These are phyloP conservation scores for Camponotus pennsylvanicus DNA, from an alignment of 1,140 invertebrate genomes.

Conservation along the genomic window DNA sequence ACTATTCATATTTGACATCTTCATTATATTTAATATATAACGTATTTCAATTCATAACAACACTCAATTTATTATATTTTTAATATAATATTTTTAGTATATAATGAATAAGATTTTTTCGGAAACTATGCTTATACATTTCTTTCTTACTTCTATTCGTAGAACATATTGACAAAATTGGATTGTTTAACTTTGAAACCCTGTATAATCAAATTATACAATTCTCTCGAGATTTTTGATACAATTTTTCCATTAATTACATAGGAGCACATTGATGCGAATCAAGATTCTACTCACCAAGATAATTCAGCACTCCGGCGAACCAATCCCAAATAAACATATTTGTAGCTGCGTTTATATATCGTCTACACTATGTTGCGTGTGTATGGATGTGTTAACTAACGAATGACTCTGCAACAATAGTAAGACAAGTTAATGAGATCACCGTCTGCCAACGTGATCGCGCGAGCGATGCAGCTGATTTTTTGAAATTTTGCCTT, in stretches of 20 bases:
- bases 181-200: too few species aligned
- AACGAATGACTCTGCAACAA: slow-evolving; percentile 85
- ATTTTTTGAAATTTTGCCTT: slow-evolving; percentile 35
- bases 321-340: slow-evolving; percentile 99
- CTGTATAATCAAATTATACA: background rate
- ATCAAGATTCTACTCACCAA: slow-evolving; percentile 91
- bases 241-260: background rate
- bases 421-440: slow-evolving; percentile 61
- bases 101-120: too few species aligned
- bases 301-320: slow-evolving; percentile 97
- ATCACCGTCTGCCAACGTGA: slow-evolving; percentile 56
- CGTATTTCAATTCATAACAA: too few species aligned
- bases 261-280: background rate
- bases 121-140: too few species aligned
- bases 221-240: background rate
- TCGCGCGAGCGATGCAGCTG: background rate
- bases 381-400: slow-evolving; percentile 61
- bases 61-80: too few species aligned
- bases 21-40: too few species aligned
- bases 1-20: too few species aligned
- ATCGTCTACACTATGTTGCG: slow-evolving; percentile 53
- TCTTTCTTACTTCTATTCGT: too few species aligned
- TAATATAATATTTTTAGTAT: too few species aligned
- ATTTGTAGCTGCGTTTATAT: slow-evolving; percentile 81
- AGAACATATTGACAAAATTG: too few species aligned